phyloP scores from a whole-genome alignment of 2,888 invertebrate species.

The Argyra leucocephala region DNA sequence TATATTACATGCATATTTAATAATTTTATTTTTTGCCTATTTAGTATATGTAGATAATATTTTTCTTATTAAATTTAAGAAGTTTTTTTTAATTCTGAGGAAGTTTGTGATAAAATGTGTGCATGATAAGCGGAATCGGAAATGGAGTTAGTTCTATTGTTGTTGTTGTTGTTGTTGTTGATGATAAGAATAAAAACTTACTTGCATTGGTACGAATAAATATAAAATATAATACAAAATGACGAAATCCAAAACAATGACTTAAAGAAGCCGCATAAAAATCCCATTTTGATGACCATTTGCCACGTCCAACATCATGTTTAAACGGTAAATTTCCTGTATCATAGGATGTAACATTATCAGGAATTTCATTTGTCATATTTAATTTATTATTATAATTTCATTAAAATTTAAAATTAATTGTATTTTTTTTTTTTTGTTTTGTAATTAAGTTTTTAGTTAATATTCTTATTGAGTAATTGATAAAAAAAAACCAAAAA shows the following conservation, averaged over 20 bases:
- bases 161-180: too few relatives aligned
- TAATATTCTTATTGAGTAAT: too few relatives aligned
- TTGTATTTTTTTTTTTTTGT: neutral
- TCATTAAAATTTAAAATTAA: too few relatives aligned
- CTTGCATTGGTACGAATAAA: neutral
- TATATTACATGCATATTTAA: too few relatives aligned
- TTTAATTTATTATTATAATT: neutral
- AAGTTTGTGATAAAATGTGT: too few relatives aligned
- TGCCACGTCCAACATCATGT: constrained; percentile 41
- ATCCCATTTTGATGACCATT: constrained; percentile 61
- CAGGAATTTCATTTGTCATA: neutral
- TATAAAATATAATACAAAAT: neutral
- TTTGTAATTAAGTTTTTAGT: neutral
- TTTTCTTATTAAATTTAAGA: too few relatives aligned
- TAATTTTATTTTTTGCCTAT: too few relatives aligned
- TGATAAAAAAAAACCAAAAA: too few relatives aligned
- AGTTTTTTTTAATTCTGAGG: too few relatives aligned
- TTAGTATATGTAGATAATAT: too few relatives aligned
- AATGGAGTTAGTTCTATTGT: too few relatives aligned
- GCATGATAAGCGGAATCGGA: too few relatives aligned
- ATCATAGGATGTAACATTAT: constrained; percentile 15
- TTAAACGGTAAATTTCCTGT: constrained; percentile 15
- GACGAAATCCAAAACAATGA: constrained; percentile 50
- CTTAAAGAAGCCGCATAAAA: constrained; percentile 66
- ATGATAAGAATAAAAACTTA: neutral